Base-by-base conservation (phyloP, 2,797 vertebrate genomes). In the Phrynocephalus guinanensis region DNA sequence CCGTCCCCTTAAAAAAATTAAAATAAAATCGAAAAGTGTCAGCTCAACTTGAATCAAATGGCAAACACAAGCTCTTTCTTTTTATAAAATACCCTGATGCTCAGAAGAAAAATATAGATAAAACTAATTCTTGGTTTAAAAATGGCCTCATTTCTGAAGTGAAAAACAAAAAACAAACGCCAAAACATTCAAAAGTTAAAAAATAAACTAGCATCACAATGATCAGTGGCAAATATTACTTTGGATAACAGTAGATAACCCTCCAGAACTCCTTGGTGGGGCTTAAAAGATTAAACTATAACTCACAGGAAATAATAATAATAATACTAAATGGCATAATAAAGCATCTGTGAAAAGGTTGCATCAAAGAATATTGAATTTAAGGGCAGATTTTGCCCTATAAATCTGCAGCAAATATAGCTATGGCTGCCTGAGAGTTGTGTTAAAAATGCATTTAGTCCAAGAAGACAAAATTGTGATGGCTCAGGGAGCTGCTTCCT, bases 401-500 rank as follows among this genome's bases (percentile, higher is more conserved):
- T 94, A 95, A 95, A 95, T 95, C 95, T 89, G 86, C 79, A 94
- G 87, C 94, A 95, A 96, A 96, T 95, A 96, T 95, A 95, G 94
- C 92, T 89, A 86, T 93, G 83, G 56, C 87, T 93, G 85, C 84
- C 92, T 93, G 93, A 93, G 92, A 94, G 94, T 91, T 82, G 90
- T 91, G 91, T 95, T 93, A 94, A 90, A 95, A 95, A 94, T 94
- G 92, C 94, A 87, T 92, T 94, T 92, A 91, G 93, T 92, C 92
- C 94, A 91, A 90, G 78, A 0, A 3, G 91, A 93, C 93, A 93
- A 83, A 90, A 90, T 91, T 90, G 81, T 92, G 93, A 95, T 95
- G 89, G 92, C 95, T 94, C 88, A 91, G 15, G 68, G 82, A 93
- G 92, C 88, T 91, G 89, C 90, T 93, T 87, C 93, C 92, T 94